Evolutionary conservation across 2,797 vertebrate species (phyloP), one percentile per base, ranked within the genome.

Genomic region (Lagocephalus sceleratus): DNA sequence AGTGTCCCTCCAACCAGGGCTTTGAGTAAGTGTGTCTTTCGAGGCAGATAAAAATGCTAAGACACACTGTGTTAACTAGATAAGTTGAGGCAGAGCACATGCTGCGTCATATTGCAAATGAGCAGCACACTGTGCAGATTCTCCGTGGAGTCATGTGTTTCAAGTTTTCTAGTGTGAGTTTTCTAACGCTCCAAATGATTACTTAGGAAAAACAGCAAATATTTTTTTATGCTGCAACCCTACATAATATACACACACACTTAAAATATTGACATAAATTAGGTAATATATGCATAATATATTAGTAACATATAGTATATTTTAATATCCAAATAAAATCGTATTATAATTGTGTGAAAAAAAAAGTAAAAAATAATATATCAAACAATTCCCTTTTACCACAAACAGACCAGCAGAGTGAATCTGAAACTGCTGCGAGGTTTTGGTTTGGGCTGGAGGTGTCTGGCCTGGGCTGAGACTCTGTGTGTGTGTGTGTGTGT

Each of bases 51-150:
- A 83, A 85, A 80, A 75, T 59, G 32, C 48, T 10, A n/a, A 59
- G 61, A 66, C 65, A 70, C 62, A 57, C 76, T 75, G 79, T 70
- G 79, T 82, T 64, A 62, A 66, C 73, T 71, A 71, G 82, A 87
- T 85, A 81, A 85, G 84, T 87, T 86, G 79, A 83, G 76, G 73
- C 26, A 70, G 54, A 68, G 55, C 47, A 35, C 60, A 50, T 44
- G 60, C 54, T 45, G 51, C 53, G 64, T 66, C 60, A 68, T 57
- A 68, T 78, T 81, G 68, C 75, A 79, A 84, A 77, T 75, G 70
- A 69, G 69, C 54, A 74, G 55, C 16, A 41, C 35, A 21, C 54
- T 53, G 76, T 58, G 57, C 64, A 78, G 68, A 57, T 50, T 60
- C 54, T 65, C 35, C 19, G 15, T 64, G 56, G 32, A 56, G 29